A percentile compares a stretch with the other conserved stretches of the same genome.
Conservation (phyloP, 2,888 invertebrate species). For the Caenorhabditis sp. region DNA sequence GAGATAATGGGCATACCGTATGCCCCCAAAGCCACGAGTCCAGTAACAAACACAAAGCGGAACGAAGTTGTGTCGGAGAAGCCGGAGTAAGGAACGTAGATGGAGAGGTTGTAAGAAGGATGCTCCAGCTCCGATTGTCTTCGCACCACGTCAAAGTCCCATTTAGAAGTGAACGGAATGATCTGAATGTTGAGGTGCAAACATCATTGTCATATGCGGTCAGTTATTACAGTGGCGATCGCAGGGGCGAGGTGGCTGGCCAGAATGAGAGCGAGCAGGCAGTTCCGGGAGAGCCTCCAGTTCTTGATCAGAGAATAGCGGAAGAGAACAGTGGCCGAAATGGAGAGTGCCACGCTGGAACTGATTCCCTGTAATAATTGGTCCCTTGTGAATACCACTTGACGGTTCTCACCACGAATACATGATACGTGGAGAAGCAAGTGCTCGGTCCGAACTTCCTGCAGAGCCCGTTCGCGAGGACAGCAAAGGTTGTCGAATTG, state of each 20-base stretch:
- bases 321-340: conserved; percentile 27
- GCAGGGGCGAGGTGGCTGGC: conserved; percentile 21
- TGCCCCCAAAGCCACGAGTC: conserved; percentile 18
- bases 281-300: conserved; percentile 12
- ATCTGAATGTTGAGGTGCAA: background rate
- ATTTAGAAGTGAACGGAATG: conserved; percentile 28
- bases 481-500: conserved; percentile 43
- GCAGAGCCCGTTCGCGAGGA: conserved; percentile 35
- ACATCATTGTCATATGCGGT: no score
- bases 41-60: conserved; percentile 26
- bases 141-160: conserved; percentile 29
- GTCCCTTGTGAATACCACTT: no score
- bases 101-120: conserved; percentile 33
- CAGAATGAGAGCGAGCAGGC: conserved; percentile 2
- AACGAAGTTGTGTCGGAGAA: conserved; percentile 28
- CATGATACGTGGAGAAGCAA: conserved; percentile 34
- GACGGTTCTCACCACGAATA: no score
- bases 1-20: conserved; percentile 30
- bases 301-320: conserved; percentile 37
- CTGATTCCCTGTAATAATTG: conserved; percentile 40
- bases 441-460: conserved; percentile 35
- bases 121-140: conserved; percentile 24
- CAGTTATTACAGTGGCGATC: conserved; percentile 16
- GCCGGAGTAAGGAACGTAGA: conserved; percentile 41
- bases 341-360: conserved; percentile 37